Percentiles rank a stretch among this genome's conserved stretches.
Conservation (phyloP, 1,140 invertebrate genomes). For the Achatina immaculata region DNA sequence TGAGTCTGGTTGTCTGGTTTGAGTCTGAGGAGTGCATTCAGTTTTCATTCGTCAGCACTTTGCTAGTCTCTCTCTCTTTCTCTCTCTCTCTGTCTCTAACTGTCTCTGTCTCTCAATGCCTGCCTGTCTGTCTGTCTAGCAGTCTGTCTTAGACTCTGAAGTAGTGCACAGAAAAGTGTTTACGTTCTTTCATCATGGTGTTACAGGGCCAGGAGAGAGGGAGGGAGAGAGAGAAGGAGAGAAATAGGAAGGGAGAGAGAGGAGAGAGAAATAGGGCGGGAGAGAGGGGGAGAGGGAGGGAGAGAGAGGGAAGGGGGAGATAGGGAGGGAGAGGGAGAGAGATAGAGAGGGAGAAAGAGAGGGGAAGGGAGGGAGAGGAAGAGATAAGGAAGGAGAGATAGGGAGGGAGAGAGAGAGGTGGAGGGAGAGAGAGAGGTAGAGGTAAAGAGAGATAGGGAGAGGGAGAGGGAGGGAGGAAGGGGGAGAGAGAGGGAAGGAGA, state of each 20-base stretch:
- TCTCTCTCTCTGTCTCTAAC: too few relatives aligned
- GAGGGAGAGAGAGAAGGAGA: constrained; percentile 5
- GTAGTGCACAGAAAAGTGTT: not conserved
- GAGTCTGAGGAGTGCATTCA: too few relatives aligned
- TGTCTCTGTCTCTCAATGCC: too few relatives aligned
- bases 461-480: not conserved
- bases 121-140: not conserved
- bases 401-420: constrained; percentile 4
- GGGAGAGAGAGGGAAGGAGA: constrained; percentile 36
- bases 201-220: not conserved
- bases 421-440: not conserved
- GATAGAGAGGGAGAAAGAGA: not conserved
- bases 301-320: not conserved
- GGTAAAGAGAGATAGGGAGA: not conserved
- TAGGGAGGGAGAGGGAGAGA: not conserved
- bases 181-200: not conserved
- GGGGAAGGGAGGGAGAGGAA: not conserved
- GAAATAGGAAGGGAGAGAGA: not conserved
- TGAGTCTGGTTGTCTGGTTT: too few relatives aligned
- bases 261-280: too few relatives aligned
- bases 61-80: too few relatives aligned
- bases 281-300: not conserved
- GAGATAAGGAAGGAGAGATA: not conserved
- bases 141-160: not conserved
- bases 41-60: too few relatives aligned